A percentile compares a stretch with the other conserved stretches of the same genome.
Evolutionary conservation across 2,113 vertebrate genomes (phyloP).

Genomic region (Syngnathoides biaculeatus): DNA sequence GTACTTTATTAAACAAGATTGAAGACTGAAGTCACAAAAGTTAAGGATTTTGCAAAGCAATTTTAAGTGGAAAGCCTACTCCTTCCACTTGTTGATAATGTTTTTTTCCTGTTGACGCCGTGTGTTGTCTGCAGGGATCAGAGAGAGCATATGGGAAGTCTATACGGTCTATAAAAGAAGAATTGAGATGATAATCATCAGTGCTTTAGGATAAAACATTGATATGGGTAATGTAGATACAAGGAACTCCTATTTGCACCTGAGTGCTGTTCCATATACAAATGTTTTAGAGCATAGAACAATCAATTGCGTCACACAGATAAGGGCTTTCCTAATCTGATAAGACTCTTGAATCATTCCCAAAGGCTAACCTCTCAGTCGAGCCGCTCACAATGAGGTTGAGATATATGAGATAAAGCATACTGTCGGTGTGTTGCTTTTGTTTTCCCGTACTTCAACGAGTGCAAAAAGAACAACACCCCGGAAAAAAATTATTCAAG

Average conservation of each 20-base stretch:
- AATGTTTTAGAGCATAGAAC: slow-evolving; percentile 54
- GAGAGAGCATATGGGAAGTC: background rate
- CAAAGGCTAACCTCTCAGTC: slow-evolving; percentile 58
- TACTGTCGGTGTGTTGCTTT: slow-evolving; percentile 8
- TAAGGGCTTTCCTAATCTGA: slow-evolving; percentile 74
- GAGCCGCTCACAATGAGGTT: slow-evolving; percentile 33
- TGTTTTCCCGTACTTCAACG: background rate
- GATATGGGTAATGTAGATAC: slow-evolving; percentile 46
- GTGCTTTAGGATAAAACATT: slow-evolving; percentile 43
- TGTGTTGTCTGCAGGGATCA: background rate
- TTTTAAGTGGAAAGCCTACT: slow-evolving; percentile 9
- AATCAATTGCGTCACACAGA: slow-evolving; percentile 72
- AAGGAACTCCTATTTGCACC: slow-evolving; percentile 59
- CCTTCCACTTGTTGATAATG: background rate
- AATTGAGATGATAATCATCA: slow-evolving; percentile 58
- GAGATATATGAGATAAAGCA: slow-evolving; percentile 27
- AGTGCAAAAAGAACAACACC: no score
- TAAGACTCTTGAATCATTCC: slow-evolving; percentile 62
- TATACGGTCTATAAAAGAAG: slow-evolving; percentile 24
- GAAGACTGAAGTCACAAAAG: slow-evolving; percentile 41
- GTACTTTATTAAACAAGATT: slow-evolving; percentile 53
- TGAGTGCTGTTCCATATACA: slow-evolving; percentile 51
- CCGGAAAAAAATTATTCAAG: slow-evolving; percentile 1
- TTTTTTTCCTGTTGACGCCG: background rate
- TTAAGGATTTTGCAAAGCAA: slow-evolving; percentile 21